Conservation (phyloP, 2,797 vertebrate genomes). For the Tokudaia tokunoshimensis region DNA sequence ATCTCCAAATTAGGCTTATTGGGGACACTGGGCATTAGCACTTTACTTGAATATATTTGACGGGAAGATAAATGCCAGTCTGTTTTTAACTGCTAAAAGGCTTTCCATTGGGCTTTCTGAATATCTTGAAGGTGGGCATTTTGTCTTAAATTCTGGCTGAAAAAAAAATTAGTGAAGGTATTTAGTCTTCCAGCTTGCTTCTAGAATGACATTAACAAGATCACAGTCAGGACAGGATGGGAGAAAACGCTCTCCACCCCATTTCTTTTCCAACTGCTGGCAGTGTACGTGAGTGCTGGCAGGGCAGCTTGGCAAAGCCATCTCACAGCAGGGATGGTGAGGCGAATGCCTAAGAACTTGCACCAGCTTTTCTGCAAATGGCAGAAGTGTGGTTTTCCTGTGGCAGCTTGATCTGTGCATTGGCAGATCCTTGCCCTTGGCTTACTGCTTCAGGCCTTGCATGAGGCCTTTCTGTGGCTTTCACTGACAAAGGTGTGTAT, state of each 20-base stretch:
- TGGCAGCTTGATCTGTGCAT: slow-evolving; percentile 50
- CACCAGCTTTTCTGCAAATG: slow-evolving; percentile 34
- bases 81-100: neutral
- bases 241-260: slow-evolving; percentile 50
- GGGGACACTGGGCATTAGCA: neutral
- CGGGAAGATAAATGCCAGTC: neutral
- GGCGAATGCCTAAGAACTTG: neutral
- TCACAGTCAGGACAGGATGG: slow-evolving; percentile 39
- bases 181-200: slow-evolving; percentile 40
- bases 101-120: slow-evolving; percentile 19
- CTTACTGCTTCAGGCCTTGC: neutral
- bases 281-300: slow-evolving; percentile 53
- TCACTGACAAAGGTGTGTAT: neutral
- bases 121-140: neutral
- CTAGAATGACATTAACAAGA: slow-evolving; percentile 52
- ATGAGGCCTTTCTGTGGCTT: neutral
- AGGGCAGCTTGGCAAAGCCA: slow-evolving; percentile 30
- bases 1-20: neutral
- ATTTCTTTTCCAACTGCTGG: slow-evolving; percentile 67
- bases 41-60: neutral
- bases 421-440: slow-evolving; percentile 33
- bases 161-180: slow-evolving; percentile 52
- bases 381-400: slow-evolving; percentile 33
- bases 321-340: slow-evolving; percentile 8
- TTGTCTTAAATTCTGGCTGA: slow-evolving; percentile 52